Evolutionary conservation across 64 coral and sea anemone species (phyloP), one percentile per base, ranked within the genome.

Genomic region (Stichodactyla helianthus): DNA sequence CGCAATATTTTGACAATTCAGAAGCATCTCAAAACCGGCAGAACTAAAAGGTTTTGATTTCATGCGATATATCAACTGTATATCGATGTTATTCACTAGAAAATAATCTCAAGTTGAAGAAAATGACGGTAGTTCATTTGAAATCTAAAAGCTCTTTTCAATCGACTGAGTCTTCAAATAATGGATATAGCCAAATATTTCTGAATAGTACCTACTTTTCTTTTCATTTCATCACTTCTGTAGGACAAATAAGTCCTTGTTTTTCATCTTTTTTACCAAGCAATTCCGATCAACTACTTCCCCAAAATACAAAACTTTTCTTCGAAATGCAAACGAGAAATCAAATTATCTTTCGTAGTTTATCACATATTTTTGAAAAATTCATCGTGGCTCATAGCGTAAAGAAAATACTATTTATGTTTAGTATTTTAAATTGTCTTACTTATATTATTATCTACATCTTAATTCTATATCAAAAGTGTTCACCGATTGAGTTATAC

Each of bases 351-450:
- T 74, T 74, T 74, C n/a, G 68, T 74, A 27, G 68, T 74, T 74
- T 25, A 31, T 28, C 55, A 9, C n/a, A 20, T 70, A 70, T 74
- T 74, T 74, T 31, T 74, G 27, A 74, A 74, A 74, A 74, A 74
- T 74, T 74, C 62, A 65, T 35, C 68, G 31, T 27, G 68, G n/a
- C 27, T 74, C 27, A 2, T 74, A 13, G 68, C 35, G 68, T 74
- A 74, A 74, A 74, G 68, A 74, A 74, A 74, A 74, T 74, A 74
- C 25, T 31, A 74, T 35, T n/a, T 65, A n/a, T 44, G 19, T 68
- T 31, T 35, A 74, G 11, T n/a, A 74, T 74, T 35, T 74, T 74
- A 11, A 9, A 31, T 31, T 12, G 65, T 11, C 8, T 26, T 74
- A 31, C n/a, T 35, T 74, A 74, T 11, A n/a, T 19, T 65, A 23